phyloP scores from a whole-genome alignment of 2,113 vertebrate species.

The Dermatemys mawii region DNA sequence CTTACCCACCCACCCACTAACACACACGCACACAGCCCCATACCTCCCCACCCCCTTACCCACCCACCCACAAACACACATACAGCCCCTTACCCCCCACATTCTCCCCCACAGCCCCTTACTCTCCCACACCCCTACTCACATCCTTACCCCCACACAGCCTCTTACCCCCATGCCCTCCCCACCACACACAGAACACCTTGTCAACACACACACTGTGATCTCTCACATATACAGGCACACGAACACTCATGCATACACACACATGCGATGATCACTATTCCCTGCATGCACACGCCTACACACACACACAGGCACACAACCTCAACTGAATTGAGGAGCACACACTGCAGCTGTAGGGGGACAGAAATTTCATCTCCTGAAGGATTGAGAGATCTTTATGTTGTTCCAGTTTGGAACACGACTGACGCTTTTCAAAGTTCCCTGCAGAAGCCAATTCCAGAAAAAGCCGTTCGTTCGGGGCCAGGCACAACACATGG shows the following conservation, averaged over 20 bases:
- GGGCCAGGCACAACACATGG: no score
- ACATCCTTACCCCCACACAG: no score
- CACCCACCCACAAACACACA: no score
- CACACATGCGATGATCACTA: no score
- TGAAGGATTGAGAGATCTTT: neutral
- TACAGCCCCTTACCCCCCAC: no score
- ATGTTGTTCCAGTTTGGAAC: neutral
- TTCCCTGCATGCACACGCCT: neutral
- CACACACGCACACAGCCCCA: accelerated
- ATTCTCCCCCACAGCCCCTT: no score
- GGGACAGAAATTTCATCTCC: neutral
- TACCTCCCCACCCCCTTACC: no score
- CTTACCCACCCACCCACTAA: no score
- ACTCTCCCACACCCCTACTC: no score
- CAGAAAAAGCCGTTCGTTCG: neutral
- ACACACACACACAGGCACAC: neutral
- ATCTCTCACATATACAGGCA: neutral
- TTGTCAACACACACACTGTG: accelerated
- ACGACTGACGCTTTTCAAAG: neutral
- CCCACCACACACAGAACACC: no score
- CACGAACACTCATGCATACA: neutral
- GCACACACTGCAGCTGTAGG: neutral
- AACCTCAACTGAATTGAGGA: neutral
- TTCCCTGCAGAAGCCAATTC: neutral
- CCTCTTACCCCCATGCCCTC: no score